A percentile compares a stretch with the other conserved stretches of the same genome.
Conservation (phyloP, 2,797 vertebrate genomes). For the Enteromius thamalakanensis region DNA sequence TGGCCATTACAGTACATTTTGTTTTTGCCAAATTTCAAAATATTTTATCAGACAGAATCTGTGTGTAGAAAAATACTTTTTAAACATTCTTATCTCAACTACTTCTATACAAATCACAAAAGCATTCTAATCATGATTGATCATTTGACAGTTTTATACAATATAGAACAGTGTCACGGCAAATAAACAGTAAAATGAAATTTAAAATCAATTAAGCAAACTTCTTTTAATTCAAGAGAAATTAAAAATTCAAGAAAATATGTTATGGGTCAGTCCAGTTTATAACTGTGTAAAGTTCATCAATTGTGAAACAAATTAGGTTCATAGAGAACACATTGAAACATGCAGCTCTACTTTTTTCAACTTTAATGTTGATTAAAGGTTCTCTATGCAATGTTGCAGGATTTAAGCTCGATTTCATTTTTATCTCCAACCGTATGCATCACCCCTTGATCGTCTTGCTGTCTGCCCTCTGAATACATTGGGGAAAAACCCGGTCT, state of each 20-base stretch:
- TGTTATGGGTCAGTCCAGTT: not conserved
- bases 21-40: not conserved
- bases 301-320: not conserved
- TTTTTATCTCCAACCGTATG: no score
- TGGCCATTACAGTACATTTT: not conserved
- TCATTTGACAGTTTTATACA: no score
- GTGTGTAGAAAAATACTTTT: not conserved
- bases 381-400: no score
- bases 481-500: no score
- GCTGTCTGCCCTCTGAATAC: no score
- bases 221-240: not conserved
- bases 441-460: no score
- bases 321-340: not conserved
- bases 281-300: not conserved
- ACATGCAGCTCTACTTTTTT: not conserved
- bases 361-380: not conserved
- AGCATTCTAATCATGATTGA: no score
- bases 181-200: not conserved
- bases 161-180: no score
- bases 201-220: not conserved
- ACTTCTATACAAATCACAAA: no score
- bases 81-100: no score
- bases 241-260: not conserved
- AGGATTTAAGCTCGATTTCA: no score
- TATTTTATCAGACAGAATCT: not conserved